A percentile compares a stretch with the other conserved stretches of the same genome.
Conservation (phyloP, 2,888 invertebrate species). For the Furcula furcula region DNA sequence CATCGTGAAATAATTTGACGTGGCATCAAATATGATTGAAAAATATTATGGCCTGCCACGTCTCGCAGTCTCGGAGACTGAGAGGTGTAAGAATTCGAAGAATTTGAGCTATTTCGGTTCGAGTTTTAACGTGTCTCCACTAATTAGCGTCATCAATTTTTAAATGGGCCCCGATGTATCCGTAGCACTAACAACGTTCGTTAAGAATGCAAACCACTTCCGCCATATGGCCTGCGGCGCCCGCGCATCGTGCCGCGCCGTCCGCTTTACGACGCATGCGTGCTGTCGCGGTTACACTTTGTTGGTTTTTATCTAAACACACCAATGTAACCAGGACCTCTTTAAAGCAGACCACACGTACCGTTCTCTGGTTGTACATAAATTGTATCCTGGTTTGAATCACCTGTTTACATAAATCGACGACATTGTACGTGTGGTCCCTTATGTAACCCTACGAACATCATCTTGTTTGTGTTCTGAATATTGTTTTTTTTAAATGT, state of each 20-base stretch:
- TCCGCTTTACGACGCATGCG: conserved; percentile 42
- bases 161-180: conserved; percentile 28
- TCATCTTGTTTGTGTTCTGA: conserved; percentile 20
- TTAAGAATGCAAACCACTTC: conserved; percentile 55
- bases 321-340: conserved; percentile 23
- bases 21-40: conserved; percentile 14
- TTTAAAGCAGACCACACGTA: conserved; percentile 42
- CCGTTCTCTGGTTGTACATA: conserved; percentile 29
- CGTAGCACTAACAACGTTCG: conserved; percentile 29
- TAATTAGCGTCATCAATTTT: conserved; percentile 25
- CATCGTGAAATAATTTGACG: conserved; percentile 32
- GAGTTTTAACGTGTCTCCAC: conserved; percentile 10
- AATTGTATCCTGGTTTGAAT: conserved; percentile 30
- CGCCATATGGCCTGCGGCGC: conserved; percentile 62
- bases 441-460: conserved; percentile 7
- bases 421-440: conserved; percentile 35
- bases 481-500: conserved; percentile 29
- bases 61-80: not conserved
- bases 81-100: conserved; percentile 2
- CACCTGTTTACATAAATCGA: conserved; percentile 40
- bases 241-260: conserved; percentile 16
- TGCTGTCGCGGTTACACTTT: conserved; percentile 48
- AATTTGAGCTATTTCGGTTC: conserved; percentile 4
- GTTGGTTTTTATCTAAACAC: conserved; percentile 51
- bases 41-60: conserved; percentile 3